A percentile compares a stretch with the other conserved stretches of the same genome.
Evolutionary conservation across 2,113 vertebrate species (phyloP).

Genomic region (Chaetura pelagica): DNA sequence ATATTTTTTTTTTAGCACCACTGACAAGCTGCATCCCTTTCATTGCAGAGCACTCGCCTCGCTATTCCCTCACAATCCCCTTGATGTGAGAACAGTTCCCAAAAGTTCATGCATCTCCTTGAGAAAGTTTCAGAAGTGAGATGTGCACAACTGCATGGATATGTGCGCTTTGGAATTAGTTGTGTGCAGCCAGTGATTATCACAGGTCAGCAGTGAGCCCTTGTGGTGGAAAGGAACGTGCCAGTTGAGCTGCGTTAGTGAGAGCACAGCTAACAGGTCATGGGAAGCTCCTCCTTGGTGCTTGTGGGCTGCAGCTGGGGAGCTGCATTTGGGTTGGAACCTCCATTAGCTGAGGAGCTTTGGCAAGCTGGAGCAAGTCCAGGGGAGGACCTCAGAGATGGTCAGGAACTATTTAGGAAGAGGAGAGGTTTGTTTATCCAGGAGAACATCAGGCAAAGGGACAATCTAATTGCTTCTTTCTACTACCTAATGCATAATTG

Average conservation of each 20-base stretch:
- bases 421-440: neutral
- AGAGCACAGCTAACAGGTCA: neutral
- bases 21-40: neutral
- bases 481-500: neutral
- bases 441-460: neutral
- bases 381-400: neutral
- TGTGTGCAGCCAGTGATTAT: neutral
- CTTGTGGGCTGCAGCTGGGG: neutral
- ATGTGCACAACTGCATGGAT: neutral
- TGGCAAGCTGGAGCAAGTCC: neutral
- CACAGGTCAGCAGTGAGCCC: neutral
- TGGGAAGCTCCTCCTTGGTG: neutral
- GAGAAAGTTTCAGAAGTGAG: neutral
- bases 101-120: neutral
- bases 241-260: neutral
- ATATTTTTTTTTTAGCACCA: neutral
- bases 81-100: neutral
- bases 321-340: rapidly evolving
- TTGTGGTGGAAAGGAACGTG: rapidly evolving
- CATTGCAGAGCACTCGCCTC: neutral
- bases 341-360: neutral
- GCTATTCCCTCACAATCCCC: neutral
- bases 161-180: neutral
- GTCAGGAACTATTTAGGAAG: neutral
- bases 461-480: neutral